Base-by-base conservation (phyloP, 2,888 invertebrate species). In the Drosophila rellima region DNA sequence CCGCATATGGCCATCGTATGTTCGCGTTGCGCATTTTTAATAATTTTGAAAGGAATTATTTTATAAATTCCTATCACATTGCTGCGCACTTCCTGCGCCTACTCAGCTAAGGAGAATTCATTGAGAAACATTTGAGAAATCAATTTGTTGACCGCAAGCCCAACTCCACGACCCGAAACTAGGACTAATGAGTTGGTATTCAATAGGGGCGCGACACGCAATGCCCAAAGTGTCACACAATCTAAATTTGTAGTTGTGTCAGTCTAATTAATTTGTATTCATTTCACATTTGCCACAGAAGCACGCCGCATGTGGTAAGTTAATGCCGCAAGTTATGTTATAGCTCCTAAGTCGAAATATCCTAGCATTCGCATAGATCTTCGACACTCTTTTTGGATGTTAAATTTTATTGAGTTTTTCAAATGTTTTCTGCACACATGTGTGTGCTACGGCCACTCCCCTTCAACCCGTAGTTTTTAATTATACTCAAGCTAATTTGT, bases 1-100 rank as follows among this genome's bases (percentile, higher is more conserved):
- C 42, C 31, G 11, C 84, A 77, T 67, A 67, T 86, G 84, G 70
- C 54, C 40, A 20, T 48, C 83, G 83, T 66, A 59, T 82, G 82
- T 63, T 74, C 23, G 68, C 42, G 35, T 33, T 54, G 37, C 37
- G 77, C 67, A 62, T 66, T 70, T 70, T 48, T 39, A 73, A 62
- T 66, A 60, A 45, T 51, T 52, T 40, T 4, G 17, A 42, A 64
- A 72, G 69, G 80, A 70, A 70, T 35, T 56, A 15, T 39, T 52
- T 67, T 68, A 33, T 15, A 37, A 39, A 78, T 78, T 70, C 82
- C 15, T 40, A 7, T 17, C 39, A 47, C 68, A 61, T 78, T 42
- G 7, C 33, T 35, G 37, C 61, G 23, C 50, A 50, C 44, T 68
- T 76, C 70, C 70, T 70, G 76, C 15, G 29, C 6, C 17, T 42